Conservation (phyloP, 2,113 vertebrate genomes). For the Daphoenositta chrysoptera region DNA sequence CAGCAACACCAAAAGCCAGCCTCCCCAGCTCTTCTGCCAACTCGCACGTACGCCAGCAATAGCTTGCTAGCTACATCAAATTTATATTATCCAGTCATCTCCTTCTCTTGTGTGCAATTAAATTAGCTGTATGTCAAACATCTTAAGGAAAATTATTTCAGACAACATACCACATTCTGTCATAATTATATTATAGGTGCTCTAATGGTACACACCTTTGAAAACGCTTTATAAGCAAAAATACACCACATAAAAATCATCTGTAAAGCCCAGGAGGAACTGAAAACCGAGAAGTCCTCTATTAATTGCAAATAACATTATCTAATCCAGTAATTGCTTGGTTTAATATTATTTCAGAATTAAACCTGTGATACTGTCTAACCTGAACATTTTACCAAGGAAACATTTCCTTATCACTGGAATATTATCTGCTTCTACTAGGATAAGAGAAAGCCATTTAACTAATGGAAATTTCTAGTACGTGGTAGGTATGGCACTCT, state of each 20-base stretch:
- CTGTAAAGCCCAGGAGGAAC: not conserved
- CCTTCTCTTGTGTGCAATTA: not conserved
- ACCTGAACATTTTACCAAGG: not conserved
- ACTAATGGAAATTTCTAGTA: not conserved
- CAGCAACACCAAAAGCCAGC: not conserved
- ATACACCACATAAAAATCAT: not conserved
- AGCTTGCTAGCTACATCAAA: not conserved
- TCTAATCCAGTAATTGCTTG: not conserved
- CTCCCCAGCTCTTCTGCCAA: not conserved
- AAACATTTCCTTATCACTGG: not conserved
- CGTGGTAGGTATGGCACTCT: not conserved
- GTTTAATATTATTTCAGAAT: not conserved
- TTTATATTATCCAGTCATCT: not conserved
- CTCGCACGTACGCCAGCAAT: accelerated
- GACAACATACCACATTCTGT: not conserved
- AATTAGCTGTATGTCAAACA: not conserved
- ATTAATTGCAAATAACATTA: not conserved
- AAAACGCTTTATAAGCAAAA: not conserved
- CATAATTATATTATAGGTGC: not conserved
- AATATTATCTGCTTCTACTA: not conserved
- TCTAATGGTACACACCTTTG: not conserved
- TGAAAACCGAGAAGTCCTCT: not conserved
- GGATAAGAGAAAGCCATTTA: not conserved
- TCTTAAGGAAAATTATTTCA: not conserved
- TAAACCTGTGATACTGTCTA: not conserved